Evolutionary conservation across 1,140 invertebrate genomes (phyloP).

Genomic region (Drosophila rhopaloa): DNA sequence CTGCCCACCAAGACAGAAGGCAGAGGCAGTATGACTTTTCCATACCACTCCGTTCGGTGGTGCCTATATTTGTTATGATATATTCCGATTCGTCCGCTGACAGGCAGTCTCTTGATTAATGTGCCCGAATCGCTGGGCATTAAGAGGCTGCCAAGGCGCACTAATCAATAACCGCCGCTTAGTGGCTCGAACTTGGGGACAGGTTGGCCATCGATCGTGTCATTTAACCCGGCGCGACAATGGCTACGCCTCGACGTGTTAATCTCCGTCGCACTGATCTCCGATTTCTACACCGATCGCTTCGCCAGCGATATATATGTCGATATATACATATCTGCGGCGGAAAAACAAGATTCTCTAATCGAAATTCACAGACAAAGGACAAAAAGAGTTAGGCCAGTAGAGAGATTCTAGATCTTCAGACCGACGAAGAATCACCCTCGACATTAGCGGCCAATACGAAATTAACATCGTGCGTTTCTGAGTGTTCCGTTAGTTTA

Average conservation of each 20-base stretch:
- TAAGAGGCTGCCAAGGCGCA: slow-evolving; percentile 35
- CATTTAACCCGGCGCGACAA: slow-evolving; percentile 63
- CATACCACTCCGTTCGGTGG: neutral
- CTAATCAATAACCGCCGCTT: slow-evolving; percentile 67
- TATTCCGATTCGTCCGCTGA: neutral
- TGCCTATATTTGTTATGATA: slow-evolving; percentile 7
- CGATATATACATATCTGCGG: slow-evolving; percentile 33
- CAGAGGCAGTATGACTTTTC: too few species aligned
- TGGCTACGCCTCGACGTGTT: slow-evolving; percentile 49
- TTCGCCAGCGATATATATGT: slow-evolving; percentile 20
- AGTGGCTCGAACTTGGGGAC: slow-evolving; percentile 48
- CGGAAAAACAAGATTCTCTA: slow-evolving; percentile 44
- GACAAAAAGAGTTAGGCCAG: neutral
- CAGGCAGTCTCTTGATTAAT: slow-evolving; percentile 31
- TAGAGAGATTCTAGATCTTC: neutral
- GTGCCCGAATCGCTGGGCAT: slow-evolving; percentile 23
- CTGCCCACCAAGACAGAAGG: too few species aligned
- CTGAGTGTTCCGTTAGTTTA: neutral
- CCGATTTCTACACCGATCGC: slow-evolving; percentile 41
- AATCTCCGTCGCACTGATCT: slow-evolving; percentile 59
- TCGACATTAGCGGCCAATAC: neutral
- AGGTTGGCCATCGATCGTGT: slow-evolving; percentile 74
- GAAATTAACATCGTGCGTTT: too few species aligned
- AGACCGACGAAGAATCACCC: neutral
- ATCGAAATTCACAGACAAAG: slow-evolving; percentile 31